These are phyloP conservation scores for Nomada lathburiana DNA, from an alignment of 2,888 invertebrate genomes.

Conservation along the genomic window DNA sequence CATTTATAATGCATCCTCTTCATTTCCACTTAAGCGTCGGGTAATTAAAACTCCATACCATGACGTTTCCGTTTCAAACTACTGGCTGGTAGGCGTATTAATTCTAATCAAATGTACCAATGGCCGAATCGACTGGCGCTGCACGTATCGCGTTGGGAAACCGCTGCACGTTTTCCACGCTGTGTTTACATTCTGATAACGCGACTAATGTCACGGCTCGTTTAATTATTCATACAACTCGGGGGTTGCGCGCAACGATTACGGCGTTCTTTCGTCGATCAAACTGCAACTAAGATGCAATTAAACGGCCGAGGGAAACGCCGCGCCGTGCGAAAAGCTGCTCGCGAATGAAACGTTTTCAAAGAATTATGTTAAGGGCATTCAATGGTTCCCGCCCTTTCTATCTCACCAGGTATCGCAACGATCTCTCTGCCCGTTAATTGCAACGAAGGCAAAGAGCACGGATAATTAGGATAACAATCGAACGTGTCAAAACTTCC, in stretches of 20 bases:
- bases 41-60: neutral
- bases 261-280: slow-evolving; percentile 2
- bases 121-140: neutral
- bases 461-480: slow-evolving; percentile 55
- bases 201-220: slow-evolving; percentile 28
- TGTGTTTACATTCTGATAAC: slow-evolving; percentile 41
- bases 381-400: slow-evolving; percentile 2
- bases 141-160: neutral
- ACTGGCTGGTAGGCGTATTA: neutral
- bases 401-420: slow-evolving; percentile 36
- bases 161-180: neutral
- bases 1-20: no score
- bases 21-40: neutral
- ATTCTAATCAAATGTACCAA: neutral
- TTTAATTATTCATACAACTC: slow-evolving; percentile 33
- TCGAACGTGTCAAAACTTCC: slow-evolving; percentile 58
- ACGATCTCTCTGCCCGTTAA: slow-evolving; percentile 41
- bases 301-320: neutral
- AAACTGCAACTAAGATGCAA: neutral
- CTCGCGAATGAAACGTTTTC: slow-evolving; percentile 9
- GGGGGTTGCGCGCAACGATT: neutral
- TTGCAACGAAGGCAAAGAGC: slow-evolving; percentile 37
- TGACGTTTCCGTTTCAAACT: neutral
- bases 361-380: neutral
- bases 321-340: neutral